phyloP scores from a whole-genome alignment of 2,797 vertebrate species.

The Acipenser ruthenus region DNA sequence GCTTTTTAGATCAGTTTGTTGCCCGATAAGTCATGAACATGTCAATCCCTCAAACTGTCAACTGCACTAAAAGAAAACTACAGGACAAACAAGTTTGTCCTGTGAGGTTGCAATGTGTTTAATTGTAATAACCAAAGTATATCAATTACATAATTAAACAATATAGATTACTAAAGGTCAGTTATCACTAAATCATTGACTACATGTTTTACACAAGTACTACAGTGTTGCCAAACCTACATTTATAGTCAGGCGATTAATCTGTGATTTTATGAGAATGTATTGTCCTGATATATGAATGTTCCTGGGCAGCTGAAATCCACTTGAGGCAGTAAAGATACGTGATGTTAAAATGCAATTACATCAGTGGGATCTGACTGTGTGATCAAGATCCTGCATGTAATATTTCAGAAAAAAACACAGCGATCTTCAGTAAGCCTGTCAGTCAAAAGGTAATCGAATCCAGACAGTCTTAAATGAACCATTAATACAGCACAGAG shows the following conservation, averaged over 20 bases:
- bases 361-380: conserved; percentile 1
- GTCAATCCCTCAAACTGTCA: too few relatives aligned
- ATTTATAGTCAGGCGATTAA: conserved; percentile 53
- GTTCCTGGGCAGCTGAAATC: background rate
- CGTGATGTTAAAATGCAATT: conserved; percentile 2
- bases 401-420: conserved; percentile 8
- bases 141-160: too few relatives aligned
- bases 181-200: too few relatives aligned
- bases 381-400: conserved; percentile 8
- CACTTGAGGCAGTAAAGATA: background rate
- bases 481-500: conserved; percentile 30
- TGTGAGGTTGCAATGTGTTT: too few relatives aligned
- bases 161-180: too few relatives aligned
- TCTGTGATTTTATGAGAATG: conserved; percentile 64
- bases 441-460: conserved; percentile 22
- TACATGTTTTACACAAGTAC: too few relatives aligned
- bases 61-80: too few relatives aligned
- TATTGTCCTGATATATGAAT: conserved; percentile 52
- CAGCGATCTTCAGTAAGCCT: background rate
- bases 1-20: too few relatives aligned
- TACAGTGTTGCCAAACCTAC: conserved; percentile 15
- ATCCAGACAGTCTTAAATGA: conserved; percentile 12
- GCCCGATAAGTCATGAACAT: too few relatives aligned
- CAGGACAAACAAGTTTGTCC: too few relatives aligned
- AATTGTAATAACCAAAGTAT: too few relatives aligned